A percentile compares a stretch with the other conserved stretches of the same genome.
Conservation (phyloP, 2,797 vertebrate species). For the Alectoris magna region DNA sequence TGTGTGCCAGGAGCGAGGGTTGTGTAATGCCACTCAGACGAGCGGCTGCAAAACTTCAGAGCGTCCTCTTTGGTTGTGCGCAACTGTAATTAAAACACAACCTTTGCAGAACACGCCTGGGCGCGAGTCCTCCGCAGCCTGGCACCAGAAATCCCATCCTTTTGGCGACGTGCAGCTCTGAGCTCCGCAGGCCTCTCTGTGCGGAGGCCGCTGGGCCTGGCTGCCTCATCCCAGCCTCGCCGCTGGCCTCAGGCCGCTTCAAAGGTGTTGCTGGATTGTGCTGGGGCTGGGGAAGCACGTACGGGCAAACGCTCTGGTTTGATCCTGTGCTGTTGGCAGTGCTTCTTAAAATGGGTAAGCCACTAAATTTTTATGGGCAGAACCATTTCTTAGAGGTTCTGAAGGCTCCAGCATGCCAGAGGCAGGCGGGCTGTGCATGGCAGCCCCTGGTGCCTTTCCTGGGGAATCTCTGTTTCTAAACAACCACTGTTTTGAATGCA, state of each 20-base stretch:
- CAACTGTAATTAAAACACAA: background rate
- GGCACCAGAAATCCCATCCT: background rate
- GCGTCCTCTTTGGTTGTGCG: background rate
- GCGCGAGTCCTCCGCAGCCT: background rate
- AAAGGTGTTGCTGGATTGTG: background rate
- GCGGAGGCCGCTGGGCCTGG: background rate
- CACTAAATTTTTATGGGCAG: background rate
- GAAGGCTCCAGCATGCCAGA: background rate
- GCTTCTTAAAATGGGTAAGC: slow-evolving; percentile 38
- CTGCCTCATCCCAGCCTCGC: background rate
- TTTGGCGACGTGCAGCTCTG: rapidly evolving
- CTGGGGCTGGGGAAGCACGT: slow-evolving; percentile 30
- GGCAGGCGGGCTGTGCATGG: background rate
- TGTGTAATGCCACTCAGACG: background rate
- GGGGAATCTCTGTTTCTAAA: background rate
- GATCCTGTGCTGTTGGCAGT: slow-evolving; percentile 9
- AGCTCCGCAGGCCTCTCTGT: background rate
- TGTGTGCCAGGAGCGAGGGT: background rate
- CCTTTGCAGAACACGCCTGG: rapidly evolving
- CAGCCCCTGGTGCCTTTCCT: background rate
- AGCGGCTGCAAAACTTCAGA: background rate
- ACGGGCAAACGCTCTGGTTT: slow-evolving; percentile 38
- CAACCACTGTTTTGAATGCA: background rate
- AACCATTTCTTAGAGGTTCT: background rate
- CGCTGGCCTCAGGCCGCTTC: background rate